Percentiles rank a stretch among this genome's conserved stretches.
Conservation (phyloP, 1,140 invertebrate species). For the Propsilocerus akamusi region DNA sequence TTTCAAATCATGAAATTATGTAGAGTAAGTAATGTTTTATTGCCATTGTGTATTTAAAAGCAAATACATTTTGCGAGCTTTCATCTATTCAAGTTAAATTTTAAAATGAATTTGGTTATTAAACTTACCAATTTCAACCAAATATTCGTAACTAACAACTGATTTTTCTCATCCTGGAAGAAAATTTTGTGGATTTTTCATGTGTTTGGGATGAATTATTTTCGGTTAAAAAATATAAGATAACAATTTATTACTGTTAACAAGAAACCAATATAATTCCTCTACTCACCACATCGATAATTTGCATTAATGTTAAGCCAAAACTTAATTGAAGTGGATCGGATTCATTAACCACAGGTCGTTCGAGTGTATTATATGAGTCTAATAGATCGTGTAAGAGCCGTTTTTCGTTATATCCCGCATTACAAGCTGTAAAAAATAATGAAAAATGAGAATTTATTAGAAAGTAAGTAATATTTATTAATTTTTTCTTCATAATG, state of each 20-base stretch:
- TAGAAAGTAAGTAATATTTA: too few relatives aligned
- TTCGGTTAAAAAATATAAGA: constrained; percentile 11
- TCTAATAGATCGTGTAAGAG: constrained; percentile 84
- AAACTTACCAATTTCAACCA: constrained; percentile 77
- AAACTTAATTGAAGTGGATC: constrained; percentile 90
- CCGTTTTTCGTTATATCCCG: constrained; percentile 82
- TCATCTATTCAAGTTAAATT: background rate
- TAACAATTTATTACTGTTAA: too few relatives aligned
- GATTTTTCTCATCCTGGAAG: constrained; percentile 78
- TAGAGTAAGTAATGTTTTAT: background rate
- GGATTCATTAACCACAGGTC: constrained; percentile 92
- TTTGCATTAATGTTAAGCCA: constrained; percentile 96
- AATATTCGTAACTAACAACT: constrained; percentile 81
- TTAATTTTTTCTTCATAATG: too few relatives aligned
- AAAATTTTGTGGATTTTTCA: constrained; percentile 8
- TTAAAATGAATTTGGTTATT: background rate
- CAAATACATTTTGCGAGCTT: background rate
- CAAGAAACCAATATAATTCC: background rate
- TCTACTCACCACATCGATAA: constrained; percentile 95
- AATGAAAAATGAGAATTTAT: constrained; percentile 4
- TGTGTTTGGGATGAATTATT: too few relatives aligned
- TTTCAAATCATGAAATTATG: too few relatives aligned
- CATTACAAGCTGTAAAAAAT: constrained; percentile 44
- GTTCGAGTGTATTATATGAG: constrained; percentile 91
- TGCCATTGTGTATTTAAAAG: background rate